Conservation (phyloP, 2,113 vertebrate genomes). For the Erythrocercus mccallii region DNA sequence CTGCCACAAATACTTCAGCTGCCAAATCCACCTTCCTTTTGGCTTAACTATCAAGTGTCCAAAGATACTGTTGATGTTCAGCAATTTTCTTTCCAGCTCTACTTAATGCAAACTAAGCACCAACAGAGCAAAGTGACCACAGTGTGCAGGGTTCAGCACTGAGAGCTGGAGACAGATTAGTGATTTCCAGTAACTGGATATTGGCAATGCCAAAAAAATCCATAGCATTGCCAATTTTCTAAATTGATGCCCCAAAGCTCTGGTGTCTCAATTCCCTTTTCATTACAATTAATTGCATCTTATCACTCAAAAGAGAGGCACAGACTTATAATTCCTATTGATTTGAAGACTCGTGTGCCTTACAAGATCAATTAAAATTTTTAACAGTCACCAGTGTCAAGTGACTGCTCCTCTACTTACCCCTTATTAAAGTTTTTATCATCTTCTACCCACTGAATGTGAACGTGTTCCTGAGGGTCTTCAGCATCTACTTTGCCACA, state of each 20-base stretch:
- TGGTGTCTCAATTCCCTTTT: background rate
- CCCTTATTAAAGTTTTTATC: slow-evolving; percentile 95
- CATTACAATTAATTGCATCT: background rate
- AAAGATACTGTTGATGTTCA: background rate
- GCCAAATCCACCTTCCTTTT: background rate
- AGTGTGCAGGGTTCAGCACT: background rate
- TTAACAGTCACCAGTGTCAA: background rate
- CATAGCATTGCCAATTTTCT: background rate
- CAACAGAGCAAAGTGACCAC: background rate
- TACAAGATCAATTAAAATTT: background rate
- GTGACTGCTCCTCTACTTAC: slow-evolving; percentile 62
- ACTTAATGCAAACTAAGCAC: background rate
- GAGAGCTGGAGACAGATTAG: background rate
- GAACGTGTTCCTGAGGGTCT: slow-evolving; percentile 91
- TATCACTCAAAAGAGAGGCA: background rate
- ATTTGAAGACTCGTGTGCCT: background rate
- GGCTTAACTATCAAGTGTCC: background rate
- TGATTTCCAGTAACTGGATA: slow-evolving; percentile 20
- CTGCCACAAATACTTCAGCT: background rate
- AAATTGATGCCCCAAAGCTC: slow-evolving; percentile 19
- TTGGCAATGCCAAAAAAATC: slow-evolving; percentile 1
- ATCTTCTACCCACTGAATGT: slow-evolving; percentile 95
- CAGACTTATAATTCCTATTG: background rate
- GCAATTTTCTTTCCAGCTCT: background rate
- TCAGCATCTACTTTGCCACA: slow-evolving; percentile 92